Evolutionary conservation across 2,888 invertebrate genomes (phyloP), one percentile per base, ranked within the genome.

Genomic region (Euspilapteryx auroguttella): DNA sequence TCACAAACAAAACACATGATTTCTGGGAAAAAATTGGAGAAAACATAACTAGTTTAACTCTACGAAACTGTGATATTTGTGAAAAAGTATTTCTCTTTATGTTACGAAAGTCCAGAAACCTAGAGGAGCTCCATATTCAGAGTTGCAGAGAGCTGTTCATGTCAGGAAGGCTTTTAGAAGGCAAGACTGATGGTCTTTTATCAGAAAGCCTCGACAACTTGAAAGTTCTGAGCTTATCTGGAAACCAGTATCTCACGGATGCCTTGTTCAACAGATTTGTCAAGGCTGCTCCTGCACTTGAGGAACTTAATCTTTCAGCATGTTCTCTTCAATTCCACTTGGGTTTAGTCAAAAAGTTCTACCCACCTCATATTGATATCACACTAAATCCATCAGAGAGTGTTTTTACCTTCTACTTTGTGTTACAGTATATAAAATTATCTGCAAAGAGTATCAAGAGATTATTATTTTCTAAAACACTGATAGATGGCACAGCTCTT

Each of bases 201-300:
- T 49, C 63, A 9, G 49, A 64, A 20, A 69, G 62, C 27, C 61
- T 81, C 12, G 59, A 69, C 32, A 75, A 78, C 34, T 57, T 88
- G 8, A 77, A 65, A 34, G 63, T 65, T 29, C 56, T 89, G 13
- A 83, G 81, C 31, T 53, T 89, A 31, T 78, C 80, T 12, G 79
- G 80, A 21, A 85, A 88, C 46, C 79, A 86, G 36, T 87, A 87
- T 50, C 61, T 89, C 21, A 85, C 87, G 2, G 89, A 89, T 73
- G 82, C 83, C n/a, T 68, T 86, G 8, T 80, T 89, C 28, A 78
- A 81, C 41, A 78, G 87, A 41, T 75, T 89, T 43, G 69, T 82
- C 2, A 62, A 76, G 5, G 68, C 82, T 8, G 80, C 83, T 36
- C 80, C 80, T 24, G 64, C 73, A 31, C 47, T 89, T 11, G 73